phyloP scores from a whole-genome alignment of 2,113 vertebrate species.

The Arizona elegans region DNA sequence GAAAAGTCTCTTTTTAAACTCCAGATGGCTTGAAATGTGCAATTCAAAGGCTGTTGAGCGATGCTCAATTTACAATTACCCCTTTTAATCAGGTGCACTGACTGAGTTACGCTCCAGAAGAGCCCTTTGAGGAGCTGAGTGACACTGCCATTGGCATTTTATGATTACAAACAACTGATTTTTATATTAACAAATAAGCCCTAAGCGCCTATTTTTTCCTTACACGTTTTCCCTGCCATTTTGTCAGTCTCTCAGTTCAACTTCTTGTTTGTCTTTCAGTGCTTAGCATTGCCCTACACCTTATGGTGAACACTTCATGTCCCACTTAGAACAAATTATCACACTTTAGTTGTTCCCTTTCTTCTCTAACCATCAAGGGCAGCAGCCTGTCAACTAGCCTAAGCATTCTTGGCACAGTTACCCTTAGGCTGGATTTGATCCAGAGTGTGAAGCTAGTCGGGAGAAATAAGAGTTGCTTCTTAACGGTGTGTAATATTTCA shows the following conservation, averaged over 20 bases:
- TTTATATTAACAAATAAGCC: background rate
- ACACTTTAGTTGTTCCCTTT: background rate
- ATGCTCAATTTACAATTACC: constrained; percentile 29
- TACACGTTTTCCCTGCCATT: background rate
- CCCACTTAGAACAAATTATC: background rate
- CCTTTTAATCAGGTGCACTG: background rate
- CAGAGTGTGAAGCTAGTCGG: background rate
- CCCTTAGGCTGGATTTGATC: background rate
- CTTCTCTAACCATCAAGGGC: background rate
- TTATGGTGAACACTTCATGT: background rate
- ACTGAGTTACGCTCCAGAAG: background rate
- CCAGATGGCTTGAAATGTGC: background rate
- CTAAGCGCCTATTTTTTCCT: background rate
- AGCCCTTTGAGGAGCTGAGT: background rate
- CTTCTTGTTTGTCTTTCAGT: background rate
- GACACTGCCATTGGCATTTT: background rate
- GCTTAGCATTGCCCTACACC: background rate
- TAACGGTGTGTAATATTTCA: background rate
- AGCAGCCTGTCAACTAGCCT: background rate
- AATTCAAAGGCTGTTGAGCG: background rate
- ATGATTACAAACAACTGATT: background rate
- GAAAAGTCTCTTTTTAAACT: constrained; percentile 8
- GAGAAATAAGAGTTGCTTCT: background rate
- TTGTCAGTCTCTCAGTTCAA: background rate
- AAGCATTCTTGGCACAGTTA: background rate